Base-by-base conservation (phyloP, 2,113 vertebrate species). In the Erinaceus europaeus region DNA sequence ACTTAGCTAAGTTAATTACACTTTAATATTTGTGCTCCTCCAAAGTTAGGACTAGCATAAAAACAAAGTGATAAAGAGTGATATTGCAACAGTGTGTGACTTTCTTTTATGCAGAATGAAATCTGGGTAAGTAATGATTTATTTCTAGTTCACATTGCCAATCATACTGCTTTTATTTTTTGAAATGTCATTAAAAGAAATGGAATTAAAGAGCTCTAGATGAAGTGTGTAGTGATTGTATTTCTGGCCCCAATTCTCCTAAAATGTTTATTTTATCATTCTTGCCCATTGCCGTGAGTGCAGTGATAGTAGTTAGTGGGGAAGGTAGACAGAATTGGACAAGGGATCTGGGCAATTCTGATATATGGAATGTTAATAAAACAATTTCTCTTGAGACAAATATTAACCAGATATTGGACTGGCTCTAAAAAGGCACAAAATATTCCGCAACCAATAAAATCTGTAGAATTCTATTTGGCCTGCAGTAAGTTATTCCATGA, bases 151-250 rank as follows among this genome's bases (percentile, higher is more conserved):
- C 74, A 14, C 18, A 36, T 50, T 10, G 21, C 13, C 7, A 87
- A 36, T 81, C 59, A 42, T 42, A 71, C 36, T 73, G 23, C 13
- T 55, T 95, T 84, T 89, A 67, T 84, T 92, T n/a, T 86, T 89
- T 86, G 32, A 84, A 92, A 80, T 62, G 32, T 53, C 61, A 53
- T 6, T 80, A 23, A 36, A 61, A 38, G 40, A 18, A 80, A 74
- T 52, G 65, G 38, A 75, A 85, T 42, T 25, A 67, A 25, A 74
- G 84, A 55, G 2, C 32, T 61, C 32, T 44, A 34, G 29, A 38
- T n/a, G 80, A 57, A 48, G 42, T 21, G 34, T 6, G 12, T 81
- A 77, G 32, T 79, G 71, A 88, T 90, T 84, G 78, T 82, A 69
- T 23, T 64, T 44, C 74, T 85, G 25, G 59, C 57, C 34, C 20